Base-by-base conservation (phyloP, 1,140 invertebrate genomes). In the Sipha flava region DNA sequence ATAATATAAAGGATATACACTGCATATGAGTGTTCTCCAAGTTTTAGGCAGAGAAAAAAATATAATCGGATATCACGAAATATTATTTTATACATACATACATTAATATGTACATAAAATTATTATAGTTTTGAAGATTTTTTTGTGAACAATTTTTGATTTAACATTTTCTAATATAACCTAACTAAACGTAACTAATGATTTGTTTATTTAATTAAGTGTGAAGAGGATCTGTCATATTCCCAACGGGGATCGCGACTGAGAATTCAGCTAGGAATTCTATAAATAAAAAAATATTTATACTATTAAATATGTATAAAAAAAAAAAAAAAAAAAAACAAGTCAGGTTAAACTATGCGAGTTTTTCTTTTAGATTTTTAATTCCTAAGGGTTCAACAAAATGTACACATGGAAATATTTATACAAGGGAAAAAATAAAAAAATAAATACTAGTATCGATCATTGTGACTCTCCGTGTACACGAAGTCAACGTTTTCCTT, bases 371-470 rank as follows among this genome's bases (percentile, higher is more conserved):
- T 21, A n/a, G n/a, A 34, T 31, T 34, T 59, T 23, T 62, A 62
- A 62, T 62, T 34, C 9, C 9, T 37, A 21, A 40, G 31, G 64
- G 37, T 66, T n/a, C 21, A 18, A 47, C 16, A 4, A 29, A 21
- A 21, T 37, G 34, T 37, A 9, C 34, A 21, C 34, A 47, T 18
- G 23, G 40, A 66, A 66, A 66, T 66, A 66, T 66, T 66, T 66
- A 23, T 40, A 14, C 16, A 40, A n/a, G n/a, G 3, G 12, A 16
- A 43, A 43, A 23, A 34, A 34, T 34, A 34, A 59, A n/a, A 62
- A 29, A 57, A n/a, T 57, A 57, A 62, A 43, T 66, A 66, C 64
- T 75, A 43, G 26, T 72, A 72, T 72, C 72, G 72, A 75, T 75
- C 47, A 75, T 73, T 34, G 70, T 49, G n/a, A 40, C 34, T 66